A percentile compares a stretch with the other conserved stretches of the same genome.
phyloP scores from a whole-genome alignment of 1,140 invertebrate species.

The Bacillus rossius region DNA sequence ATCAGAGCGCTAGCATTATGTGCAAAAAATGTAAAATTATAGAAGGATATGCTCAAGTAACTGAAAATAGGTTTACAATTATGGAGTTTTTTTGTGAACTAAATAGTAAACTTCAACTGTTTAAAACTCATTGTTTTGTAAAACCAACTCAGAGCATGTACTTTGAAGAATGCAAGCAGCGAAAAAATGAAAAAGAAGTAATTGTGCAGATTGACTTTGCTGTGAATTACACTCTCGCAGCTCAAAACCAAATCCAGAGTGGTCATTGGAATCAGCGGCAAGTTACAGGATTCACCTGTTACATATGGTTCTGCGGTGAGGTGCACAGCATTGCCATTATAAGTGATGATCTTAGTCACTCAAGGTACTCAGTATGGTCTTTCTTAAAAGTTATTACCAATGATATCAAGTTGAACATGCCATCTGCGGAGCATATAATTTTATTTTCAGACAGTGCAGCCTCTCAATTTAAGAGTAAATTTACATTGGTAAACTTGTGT shows the following conservation, averaged over 20 bases:
- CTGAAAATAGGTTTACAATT: neutral
- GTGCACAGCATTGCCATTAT: neutral
- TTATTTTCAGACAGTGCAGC: slow-evolving; percentile 24
- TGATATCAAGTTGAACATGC: neutral
- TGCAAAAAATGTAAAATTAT: neutral
- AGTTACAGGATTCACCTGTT: slow-evolving; percentile 8
- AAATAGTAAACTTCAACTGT: neutral
- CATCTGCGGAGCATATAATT: neutral
- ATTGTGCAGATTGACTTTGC: slow-evolving; percentile 23
- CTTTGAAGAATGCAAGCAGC: slow-evolving; percentile 1
- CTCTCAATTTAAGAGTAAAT: slow-evolving; percentile 28
- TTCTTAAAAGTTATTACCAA: slow-evolving; percentile 6
- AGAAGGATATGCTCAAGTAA: neutral
- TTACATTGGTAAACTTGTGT: slow-evolving; percentile 29
- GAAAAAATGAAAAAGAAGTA: neutral
- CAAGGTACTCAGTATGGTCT: neutral
- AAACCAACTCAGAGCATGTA: neutral
- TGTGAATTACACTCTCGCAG: slow-evolving; percentile 27
- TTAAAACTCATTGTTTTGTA: slow-evolving; percentile 1
- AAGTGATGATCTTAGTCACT: slow-evolving; percentile 6
- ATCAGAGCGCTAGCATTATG: neutral
- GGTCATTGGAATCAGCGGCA: slow-evolving; percentile 21
- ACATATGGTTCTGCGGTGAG: neutral
- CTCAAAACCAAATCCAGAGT: slow-evolving; percentile 26
- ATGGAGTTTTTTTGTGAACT: neutral